Evolutionary conservation across 2,888 invertebrate genomes (phyloP).

Genomic region (Desoria tigrina): DNA sequence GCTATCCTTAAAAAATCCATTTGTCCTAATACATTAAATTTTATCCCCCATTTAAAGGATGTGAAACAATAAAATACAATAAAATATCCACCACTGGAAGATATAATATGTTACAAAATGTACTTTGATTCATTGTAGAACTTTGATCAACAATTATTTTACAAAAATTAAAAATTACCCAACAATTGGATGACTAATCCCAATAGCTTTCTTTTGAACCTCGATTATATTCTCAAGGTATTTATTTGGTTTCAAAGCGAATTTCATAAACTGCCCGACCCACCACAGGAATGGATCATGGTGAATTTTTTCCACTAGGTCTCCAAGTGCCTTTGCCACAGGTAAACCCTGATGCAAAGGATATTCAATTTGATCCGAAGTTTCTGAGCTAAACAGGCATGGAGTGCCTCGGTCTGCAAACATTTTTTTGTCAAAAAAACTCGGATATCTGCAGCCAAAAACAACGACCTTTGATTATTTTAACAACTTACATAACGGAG

Average conservation of each 20-base stretch:
- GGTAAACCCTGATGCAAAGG: slow-evolving; percentile 22
- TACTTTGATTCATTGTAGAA: no score
- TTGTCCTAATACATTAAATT: no score
- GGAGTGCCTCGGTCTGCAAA: background rate
- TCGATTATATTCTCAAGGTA: background rate
- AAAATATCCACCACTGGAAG: no score
- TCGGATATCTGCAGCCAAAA: no score
- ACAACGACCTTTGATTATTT: no score
- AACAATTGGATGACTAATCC: slow-evolving; percentile 6
- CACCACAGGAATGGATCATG: slow-evolving; percentile 31
- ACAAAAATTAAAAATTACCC: no score
- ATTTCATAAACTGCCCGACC: slow-evolving; percentile 33
- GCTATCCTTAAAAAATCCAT: no score
- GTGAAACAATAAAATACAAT: no score
- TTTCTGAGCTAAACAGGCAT: background rate
- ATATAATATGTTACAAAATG: no score
- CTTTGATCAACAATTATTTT: no score
- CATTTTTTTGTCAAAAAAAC: background rate
- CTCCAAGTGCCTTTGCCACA: background rate
- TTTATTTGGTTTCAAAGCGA: slow-evolving; percentile 6
- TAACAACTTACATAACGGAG: background rate
- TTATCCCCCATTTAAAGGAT: no score
- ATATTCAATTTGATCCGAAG: background rate
- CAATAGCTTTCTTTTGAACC: background rate
- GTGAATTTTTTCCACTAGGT: slow-evolving; percentile 7